These are phyloP conservation scores for Gymnoscopelus braueri DNA, from an alignment of 2,797 vertebrate genomes.

Conservation along the genomic window DNA sequence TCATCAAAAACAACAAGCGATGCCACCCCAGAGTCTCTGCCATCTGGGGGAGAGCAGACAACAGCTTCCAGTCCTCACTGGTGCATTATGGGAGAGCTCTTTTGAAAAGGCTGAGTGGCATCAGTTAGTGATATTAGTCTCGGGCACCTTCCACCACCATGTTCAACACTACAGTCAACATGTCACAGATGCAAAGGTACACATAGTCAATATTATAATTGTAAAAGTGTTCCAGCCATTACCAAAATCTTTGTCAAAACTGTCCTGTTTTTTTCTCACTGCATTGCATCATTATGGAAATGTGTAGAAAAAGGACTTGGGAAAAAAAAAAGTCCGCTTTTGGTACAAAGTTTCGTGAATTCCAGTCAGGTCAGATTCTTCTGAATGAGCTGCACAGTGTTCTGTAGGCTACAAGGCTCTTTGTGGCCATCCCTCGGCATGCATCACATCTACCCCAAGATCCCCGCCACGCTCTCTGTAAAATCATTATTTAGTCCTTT, in stretches of 20 bases:
- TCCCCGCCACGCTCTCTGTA: slow-evolving; percentile 76
- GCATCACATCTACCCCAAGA: slow-evolving; percentile 71
- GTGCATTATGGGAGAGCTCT: slow-evolving; percentile 66
- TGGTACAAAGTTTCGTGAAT: slow-evolving; percentile 51
- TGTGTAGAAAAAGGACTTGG: slow-evolving; percentile 29
- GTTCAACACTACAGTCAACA: slow-evolving; percentile 36
- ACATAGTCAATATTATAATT: slow-evolving; percentile 3
- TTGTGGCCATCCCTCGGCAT: slow-evolving; percentile 61
- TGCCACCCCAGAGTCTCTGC: slow-evolving; percentile 77
- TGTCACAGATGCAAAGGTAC: slow-evolving; percentile 1
- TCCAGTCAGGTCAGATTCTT: slow-evolving; percentile 66
- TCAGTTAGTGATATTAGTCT: slow-evolving; percentile 45
- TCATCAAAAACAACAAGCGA: slow-evolving; percentile 84
- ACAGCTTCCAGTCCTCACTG: slow-evolving; percentile 77
- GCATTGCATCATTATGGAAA: slow-evolving; percentile 24
- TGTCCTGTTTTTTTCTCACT: slow-evolving; percentile 16
- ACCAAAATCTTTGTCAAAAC: slow-evolving; percentile 3
- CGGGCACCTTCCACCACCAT: slow-evolving; percentile 37
- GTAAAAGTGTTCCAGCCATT: slow-evolving; percentile 21
- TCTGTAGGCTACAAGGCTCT: slow-evolving; percentile 56
- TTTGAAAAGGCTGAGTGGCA: slow-evolving; percentile 44
- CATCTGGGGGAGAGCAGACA: slow-evolving; percentile 81
- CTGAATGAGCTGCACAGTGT: slow-evolving; percentile 29
- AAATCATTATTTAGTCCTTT: slow-evolving; percentile 87
- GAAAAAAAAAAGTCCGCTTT: slow-evolving; percentile 52